Base-by-base conservation (phyloP, 2,113 vertebrate species). In the Lepisosteus oculatus region DNA sequence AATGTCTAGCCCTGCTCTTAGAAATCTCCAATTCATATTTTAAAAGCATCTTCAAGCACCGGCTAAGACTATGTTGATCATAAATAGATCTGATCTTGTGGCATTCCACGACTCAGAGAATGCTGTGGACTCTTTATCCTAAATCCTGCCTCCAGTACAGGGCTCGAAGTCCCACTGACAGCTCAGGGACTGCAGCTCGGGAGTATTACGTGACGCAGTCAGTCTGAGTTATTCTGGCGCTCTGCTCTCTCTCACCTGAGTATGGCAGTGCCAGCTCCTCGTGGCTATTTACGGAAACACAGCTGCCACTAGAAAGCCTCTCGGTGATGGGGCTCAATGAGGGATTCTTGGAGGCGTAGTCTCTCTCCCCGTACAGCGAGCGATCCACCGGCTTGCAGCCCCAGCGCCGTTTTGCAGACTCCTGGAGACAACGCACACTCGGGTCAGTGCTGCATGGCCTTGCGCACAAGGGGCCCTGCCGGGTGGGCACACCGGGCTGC, bases 321-420 rank as follows among this genome's bases (percentile, higher is more conserved):
- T 92, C 90, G 0, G 68, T 71, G 74, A 93, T 90, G 57, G 92
- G 90, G 72, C 89, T 92, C 54, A 92, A 85, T 2, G 29, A 6
- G 8, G 90, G 90, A 72, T 85, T 82, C 74, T 89, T 92, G 43
- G 89, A 91, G 15, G 89, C 89, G 3, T 85, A 91, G 2, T 61
- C 76, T 15, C 91, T 86, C 6, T 77, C 85, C 15, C 87, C 84
- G 4, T 93, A 93, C 13, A 92, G 80, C 1, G 89, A 86, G 43
- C 77, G 87, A 75, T 93, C 83, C 62, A 93, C 90, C 0, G 79
- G 81, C 67, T 79, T 91, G 55, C 57, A 83, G 8, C 84, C 82
- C 78, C 87, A 91, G 17, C 71, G 68, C n/a, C 75, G 80, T 1
- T 74, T 45, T 0, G 59, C 56, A 3, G 65, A 55, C 70, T 74